phyloP scores from a whole-genome alignment of 2,113 vertebrate genomes.

The Mobula birostris region DNA sequence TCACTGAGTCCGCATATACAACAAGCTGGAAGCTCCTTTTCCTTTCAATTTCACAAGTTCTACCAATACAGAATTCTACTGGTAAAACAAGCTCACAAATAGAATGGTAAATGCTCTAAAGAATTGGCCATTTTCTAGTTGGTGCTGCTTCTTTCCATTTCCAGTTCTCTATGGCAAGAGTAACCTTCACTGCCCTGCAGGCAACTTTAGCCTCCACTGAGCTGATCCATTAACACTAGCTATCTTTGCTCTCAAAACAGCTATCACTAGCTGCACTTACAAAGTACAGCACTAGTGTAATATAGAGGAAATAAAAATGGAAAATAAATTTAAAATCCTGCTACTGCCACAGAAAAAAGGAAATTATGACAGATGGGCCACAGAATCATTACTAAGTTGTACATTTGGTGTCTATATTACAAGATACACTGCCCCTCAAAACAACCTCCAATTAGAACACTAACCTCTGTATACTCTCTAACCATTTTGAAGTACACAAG shows the following conservation, averaged over 20 bases:
- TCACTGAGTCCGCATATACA: conserved; percentile 88
- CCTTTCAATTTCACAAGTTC: conserved; percentile 68
- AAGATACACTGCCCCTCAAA: conserved; percentile 52
- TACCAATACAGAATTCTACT: conserved; percentile 74
- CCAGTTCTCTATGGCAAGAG: conserved; percentile 49
- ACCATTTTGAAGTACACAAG: neutral
- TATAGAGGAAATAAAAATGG: conserved; percentile 45
- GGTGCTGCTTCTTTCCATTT: conserved; percentile 56
- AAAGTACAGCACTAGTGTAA: conserved; percentile 59
- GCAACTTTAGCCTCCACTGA: conserved; percentile 41
- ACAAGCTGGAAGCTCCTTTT: conserved; percentile 76
- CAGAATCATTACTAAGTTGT: conserved; percentile 63
- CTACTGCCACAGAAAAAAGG: conserved; percentile 57
- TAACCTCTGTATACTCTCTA: conserved; percentile 15
- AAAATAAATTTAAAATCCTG: conserved; percentile 55
- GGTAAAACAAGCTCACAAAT: conserved; percentile 69
- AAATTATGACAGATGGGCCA: conserved; percentile 65
- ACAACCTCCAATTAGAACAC: neutral
- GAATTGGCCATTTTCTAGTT: conserved; percentile 48
- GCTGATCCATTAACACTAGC: conserved; percentile 56
- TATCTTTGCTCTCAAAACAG: conserved; percentile 54
- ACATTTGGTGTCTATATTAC: conserved; percentile 49
- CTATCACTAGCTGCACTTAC: conserved; percentile 59
- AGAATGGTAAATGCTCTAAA: conserved; percentile 56
- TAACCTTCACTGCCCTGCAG: conserved; percentile 41